Percentiles rank a stretch among this genome's conserved stretches.
Evolutionary conservation across 2,888 invertebrate species (phyloP).

Genomic region (Nomada fucata): DNA sequence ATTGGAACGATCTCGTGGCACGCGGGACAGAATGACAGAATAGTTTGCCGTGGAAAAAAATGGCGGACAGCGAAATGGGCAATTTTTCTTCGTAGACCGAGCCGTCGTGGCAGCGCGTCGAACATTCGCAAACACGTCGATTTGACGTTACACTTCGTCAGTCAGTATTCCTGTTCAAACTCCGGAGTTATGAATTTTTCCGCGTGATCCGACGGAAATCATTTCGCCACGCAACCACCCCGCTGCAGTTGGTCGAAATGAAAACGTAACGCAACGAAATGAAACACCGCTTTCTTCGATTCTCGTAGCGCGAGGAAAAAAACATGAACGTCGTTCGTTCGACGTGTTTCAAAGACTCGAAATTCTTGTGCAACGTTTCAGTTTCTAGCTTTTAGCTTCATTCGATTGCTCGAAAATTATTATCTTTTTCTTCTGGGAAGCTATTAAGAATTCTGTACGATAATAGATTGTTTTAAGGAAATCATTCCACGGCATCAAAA

Average conservation of each 20-base stretch:
- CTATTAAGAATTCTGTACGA: too few relatives aligned
- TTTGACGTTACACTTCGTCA: conserved; percentile 39
- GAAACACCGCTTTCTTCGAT: conserved; percentile 38
- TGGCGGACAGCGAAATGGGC: conserved; percentile 59
- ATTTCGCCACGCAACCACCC: conserved; percentile 32
- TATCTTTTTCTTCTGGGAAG: too few relatives aligned
- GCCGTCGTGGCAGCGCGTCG: conserved; percentile 52
- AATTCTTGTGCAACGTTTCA: conserved; percentile 3
- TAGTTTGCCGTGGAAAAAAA: conserved; percentile 50
- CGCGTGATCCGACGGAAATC: conserved; percentile 54
- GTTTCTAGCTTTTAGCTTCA: neutral
- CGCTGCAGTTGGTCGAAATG: conserved; percentile 13
- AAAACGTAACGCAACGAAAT: conserved; percentile 35
- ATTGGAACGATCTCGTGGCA: conserved; percentile 40
- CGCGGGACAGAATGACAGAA: conserved; percentile 25
- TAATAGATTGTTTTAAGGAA: too few relatives aligned
- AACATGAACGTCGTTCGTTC: conserved; percentile 14
- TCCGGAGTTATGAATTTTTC: conserved; percentile 61
- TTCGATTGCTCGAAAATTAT: neutral
- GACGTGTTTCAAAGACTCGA: conserved; percentile 2
- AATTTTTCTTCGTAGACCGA: conserved; percentile 59
- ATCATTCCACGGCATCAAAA: too few relatives aligned
- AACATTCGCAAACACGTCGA: conserved; percentile 68
- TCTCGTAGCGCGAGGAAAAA: neutral
- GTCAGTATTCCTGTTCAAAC: conserved; percentile 16